These are phyloP conservation scores for Tupaia chinensis DNA, from an alignment of 2,113 vertebrate genomes.

Conservation along the genomic window DNA sequence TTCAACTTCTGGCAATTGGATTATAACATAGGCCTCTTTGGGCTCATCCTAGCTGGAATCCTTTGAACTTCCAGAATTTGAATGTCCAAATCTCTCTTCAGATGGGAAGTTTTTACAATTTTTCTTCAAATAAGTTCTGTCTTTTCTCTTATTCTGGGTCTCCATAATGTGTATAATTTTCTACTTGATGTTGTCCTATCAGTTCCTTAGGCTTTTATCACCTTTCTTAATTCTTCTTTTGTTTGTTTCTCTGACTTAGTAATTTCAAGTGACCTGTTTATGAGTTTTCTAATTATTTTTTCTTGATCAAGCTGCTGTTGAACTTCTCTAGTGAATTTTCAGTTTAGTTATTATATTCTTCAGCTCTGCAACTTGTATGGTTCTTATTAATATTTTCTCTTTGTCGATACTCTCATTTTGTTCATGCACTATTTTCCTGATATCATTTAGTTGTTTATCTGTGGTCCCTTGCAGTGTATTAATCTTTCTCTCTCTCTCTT, in stretches of 20 bases:
- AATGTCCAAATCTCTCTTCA: not conserved
- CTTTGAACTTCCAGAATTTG: not conserved
- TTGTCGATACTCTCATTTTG: not conserved
- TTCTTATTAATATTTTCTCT: not conserved
- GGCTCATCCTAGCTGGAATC: not conserved
- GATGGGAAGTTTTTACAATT: not conserved
- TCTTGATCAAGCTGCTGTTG: not conserved
- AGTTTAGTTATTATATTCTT: not conserved
- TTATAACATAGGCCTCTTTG: not conserved
- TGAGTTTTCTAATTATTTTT: not conserved
- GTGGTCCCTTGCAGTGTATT: not conserved
- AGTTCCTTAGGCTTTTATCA: not conserved
- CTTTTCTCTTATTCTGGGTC: not conserved
- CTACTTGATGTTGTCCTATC: not conserved
- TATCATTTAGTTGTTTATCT: not conserved
- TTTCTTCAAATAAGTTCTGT: not conserved
- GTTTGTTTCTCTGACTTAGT: not conserved
- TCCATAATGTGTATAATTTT: not conserved
- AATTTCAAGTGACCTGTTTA: slow-evolving; percentile 3
- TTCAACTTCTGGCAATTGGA: not conserved
- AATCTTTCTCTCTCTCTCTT: not conserved
- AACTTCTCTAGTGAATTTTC: not conserved
- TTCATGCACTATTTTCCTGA: not conserved
- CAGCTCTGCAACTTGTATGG: not conserved
- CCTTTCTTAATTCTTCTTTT: not conserved